These are phyloP conservation scores for Pachyuromys duprasi DNA, from an alignment of 2,797 vertebrate genomes.

Conservation along the genomic window DNA sequence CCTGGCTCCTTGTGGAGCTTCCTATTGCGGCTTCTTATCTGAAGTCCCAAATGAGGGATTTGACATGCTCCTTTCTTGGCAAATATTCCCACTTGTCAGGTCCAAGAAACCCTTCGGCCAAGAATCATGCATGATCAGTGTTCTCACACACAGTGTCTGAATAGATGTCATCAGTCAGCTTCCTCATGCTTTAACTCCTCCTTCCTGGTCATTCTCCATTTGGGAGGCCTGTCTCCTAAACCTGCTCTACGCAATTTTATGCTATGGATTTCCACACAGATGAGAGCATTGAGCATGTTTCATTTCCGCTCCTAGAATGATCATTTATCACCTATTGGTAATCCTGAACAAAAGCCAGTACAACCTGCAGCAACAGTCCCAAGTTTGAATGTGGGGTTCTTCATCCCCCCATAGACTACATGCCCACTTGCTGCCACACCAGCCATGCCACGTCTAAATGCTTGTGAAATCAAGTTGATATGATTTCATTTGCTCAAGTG, in stretches of 20 bases:
- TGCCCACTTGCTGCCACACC: no score
- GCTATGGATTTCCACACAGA: neutral
- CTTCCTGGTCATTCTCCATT: neutral
- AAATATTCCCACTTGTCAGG: slow-evolving; percentile 22
- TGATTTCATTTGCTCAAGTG: neutral
- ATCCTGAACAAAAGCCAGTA: neutral
- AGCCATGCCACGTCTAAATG: neutral
- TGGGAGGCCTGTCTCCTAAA: neutral
- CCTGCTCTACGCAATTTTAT: neutral
- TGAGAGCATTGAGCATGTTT: neutral
- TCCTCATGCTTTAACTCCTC: no score
- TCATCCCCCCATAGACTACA: rapidly evolving
- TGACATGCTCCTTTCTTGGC: slow-evolving; percentile 40
- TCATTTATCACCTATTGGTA: no score
- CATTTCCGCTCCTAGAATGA: neutral
- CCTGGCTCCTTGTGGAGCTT: neutral
- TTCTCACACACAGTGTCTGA: neutral
- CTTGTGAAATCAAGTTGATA: neutral
- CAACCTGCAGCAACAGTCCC: neutral
- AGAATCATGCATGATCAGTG: neutral
- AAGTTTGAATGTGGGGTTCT: no score
- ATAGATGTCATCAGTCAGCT: neutral
- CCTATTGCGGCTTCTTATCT: neutral
- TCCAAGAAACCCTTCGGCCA: slow-evolving; percentile 47
- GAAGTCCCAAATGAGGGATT: neutral